These are phyloP conservation scores for Lagopus leucura DNA, from an alignment of 2,113 vertebrate genomes.

Conservation along the genomic window DNA sequence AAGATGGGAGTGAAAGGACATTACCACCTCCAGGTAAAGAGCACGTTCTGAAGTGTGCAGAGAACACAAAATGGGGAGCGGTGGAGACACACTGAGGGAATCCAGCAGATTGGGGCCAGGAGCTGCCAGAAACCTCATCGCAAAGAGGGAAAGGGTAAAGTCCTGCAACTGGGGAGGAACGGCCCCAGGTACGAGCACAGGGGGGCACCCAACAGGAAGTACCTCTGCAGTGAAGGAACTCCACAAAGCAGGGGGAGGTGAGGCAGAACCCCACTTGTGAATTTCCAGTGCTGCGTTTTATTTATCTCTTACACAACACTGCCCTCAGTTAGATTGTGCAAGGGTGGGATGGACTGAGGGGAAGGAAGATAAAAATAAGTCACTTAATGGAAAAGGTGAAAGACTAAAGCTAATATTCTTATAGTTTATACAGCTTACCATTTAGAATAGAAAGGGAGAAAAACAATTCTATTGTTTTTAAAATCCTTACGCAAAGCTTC, in stretches of 20 bases:
- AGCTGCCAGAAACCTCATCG: accelerated
- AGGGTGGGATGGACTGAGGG: not conserved
- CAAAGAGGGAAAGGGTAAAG: not conserved
- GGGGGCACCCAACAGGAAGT: accelerated
- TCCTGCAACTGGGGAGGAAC: not conserved
- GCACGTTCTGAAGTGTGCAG: not conserved
- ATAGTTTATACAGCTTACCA: not conserved
- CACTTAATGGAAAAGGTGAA: not conserved
- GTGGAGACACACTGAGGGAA: too few species aligned
- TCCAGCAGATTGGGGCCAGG: too few species aligned
- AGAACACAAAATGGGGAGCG: accelerated
- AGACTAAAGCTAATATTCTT: not conserved
- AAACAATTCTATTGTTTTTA: too few species aligned
- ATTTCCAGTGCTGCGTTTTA: not conserved
- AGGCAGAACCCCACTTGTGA: not conserved
- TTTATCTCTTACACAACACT: accelerated
- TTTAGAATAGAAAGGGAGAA: not conserved
- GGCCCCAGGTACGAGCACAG: not conserved
- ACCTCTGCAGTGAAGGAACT: not conserved
- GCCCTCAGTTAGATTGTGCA: not conserved
- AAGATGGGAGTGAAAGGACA: not conserved
- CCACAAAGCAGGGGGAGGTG: not conserved
- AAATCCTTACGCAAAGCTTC: not conserved
- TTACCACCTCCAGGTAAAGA: too few species aligned
- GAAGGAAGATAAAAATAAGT: not conserved